Evolutionary conservation across 2,888 invertebrate species (phyloP).

Genomic region (Sarcophaga rosellei): DNA sequence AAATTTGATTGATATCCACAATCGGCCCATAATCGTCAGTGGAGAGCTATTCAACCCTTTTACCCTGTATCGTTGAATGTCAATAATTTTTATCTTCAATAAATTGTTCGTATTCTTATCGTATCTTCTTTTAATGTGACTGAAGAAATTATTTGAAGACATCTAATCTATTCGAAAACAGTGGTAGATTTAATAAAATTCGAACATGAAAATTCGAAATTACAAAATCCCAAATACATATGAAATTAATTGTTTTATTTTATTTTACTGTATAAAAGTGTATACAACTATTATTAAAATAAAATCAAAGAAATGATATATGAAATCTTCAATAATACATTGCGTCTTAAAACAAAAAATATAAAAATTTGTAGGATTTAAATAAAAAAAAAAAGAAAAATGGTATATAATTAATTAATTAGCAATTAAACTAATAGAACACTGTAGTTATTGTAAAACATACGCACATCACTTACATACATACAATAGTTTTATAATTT

Average conservation of each 20-base stretch:
- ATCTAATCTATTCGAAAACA: no score
- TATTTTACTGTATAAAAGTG: slow-evolving; percentile 62
- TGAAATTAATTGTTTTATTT: neutral
- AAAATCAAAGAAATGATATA: slow-evolving; percentile 30
- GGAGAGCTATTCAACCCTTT: no score
- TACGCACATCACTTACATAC: slow-evolving; percentile 13
- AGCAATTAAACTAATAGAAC: neutral
- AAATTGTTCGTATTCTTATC: no score
- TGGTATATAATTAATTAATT: neutral
- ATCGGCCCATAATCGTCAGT: no score
- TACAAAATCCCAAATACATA: no score
- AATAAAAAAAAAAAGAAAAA: neutral
- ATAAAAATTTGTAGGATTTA: neutral
- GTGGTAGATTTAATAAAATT: no score
- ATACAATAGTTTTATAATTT: neutral
- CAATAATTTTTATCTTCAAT: no score
- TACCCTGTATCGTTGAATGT: no score
- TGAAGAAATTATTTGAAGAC: no score
- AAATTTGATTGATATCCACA: no score
- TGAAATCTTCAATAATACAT: slow-evolving; percentile 21
- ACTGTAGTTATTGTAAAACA: slow-evolving; percentile 11
- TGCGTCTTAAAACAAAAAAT: neutral
- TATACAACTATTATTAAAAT: slow-evolving; percentile 64
- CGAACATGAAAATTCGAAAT: no score
- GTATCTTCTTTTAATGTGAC: no score